These are phyloP conservation scores for Cephalopachus bancanus DNA, from an alignment of 2,797 vertebrate species.

Conservation along the genomic window DNA sequence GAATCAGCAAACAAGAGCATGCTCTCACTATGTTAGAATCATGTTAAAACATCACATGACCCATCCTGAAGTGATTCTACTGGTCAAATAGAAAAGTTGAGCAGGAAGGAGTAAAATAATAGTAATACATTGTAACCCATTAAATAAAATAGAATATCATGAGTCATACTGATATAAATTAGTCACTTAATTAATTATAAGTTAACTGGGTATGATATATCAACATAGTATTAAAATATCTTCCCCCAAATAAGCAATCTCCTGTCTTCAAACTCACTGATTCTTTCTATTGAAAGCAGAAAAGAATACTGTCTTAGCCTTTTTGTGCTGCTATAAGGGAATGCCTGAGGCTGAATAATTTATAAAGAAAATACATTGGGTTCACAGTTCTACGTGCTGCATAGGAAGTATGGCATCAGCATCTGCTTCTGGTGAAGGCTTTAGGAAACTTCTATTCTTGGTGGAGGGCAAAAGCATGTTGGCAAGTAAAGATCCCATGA, in stretches of 20 bases:
- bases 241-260: background rate
- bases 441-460: background rate
- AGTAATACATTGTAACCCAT: background rate
- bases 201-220: background rate
- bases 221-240: background rate
- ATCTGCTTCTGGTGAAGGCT: background rate
- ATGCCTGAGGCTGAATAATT: background rate
- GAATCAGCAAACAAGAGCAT: background rate
- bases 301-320: background rate
- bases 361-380: background rate
- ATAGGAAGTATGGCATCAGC: background rate
- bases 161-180: slow-evolving; percentile 13
- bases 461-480: background rate
- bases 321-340: background rate
- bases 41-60: background rate
- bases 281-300: background rate
- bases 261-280: too few species aligned
- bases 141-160: slow-evolving; percentile 9
- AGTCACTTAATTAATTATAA: slow-evolving; percentile 18
- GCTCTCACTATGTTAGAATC: background rate
- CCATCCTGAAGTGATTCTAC: background rate
- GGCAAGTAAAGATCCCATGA: background rate
- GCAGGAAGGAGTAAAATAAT: background rate
- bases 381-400: background rate
- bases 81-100: background rate